Base-by-base conservation (phyloP, 2,888 invertebrate genomes). In the Gnatocerus cornutus region DNA sequence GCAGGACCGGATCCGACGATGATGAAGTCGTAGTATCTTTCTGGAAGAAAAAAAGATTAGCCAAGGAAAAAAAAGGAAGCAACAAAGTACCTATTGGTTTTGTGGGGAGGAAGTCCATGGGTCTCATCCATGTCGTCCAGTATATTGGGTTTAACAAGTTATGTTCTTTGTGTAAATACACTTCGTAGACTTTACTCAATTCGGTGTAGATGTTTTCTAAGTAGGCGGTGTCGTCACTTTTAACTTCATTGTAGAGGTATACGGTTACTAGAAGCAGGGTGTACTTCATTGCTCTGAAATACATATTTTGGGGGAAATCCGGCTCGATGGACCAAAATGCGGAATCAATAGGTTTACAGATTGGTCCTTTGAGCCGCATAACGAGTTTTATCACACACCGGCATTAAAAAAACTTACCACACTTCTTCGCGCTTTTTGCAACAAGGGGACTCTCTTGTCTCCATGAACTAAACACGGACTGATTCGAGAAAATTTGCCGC, bases 1-100 rank as follows among this genome's bases (percentile, higher is more conserved):
- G 91, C 90, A 0, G 92, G 89, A 0, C 93, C 92, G 0, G 90
- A 91, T 0, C 93, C 92, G 0, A 93, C 86, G 16, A 92, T 85
- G 2, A 92, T 85, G 75, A 91, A 92, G 78, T 92, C 92, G 79
- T 90, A 92, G 3, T 12, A 10, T 14, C 10, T 10, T 6, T 9
- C 68, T 68, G 39, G 12, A 53, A 61, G 33, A 43, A 9, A 13
- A 37, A 10, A n/a, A n/a, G n/a, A n/a, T n/a, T n/a, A n/a, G n/a
- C 9, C 10, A 30, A 2, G n/a, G 53, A 39, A 52, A 3, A 12
- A 30, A n/a, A 29, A 46, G 12, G 2, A 13, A 41, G 10, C 5
- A 41, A 13, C 2, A 12, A 41, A 7, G 2, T 41, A 41, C 41
- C 6, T 7, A 41, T 12, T 5, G 12, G 12, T 41, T 41, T 41